Percentiles rank a stretch among this genome's conserved stretches.
Conservation (phyloP, 2,888 invertebrate genomes). For the Polymixis lichenea region DNA sequence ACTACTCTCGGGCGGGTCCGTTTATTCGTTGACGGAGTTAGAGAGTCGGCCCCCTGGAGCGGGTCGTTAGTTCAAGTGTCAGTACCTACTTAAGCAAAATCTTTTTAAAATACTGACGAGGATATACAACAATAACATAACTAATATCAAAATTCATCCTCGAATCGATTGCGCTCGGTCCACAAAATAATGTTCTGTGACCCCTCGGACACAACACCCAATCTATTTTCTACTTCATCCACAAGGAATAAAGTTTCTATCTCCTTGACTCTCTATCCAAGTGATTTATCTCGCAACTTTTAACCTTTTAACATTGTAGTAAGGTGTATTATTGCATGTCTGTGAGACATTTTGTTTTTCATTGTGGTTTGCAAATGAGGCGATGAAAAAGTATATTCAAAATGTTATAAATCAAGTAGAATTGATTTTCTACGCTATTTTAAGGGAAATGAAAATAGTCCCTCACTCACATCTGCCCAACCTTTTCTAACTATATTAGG, state of each 20-base stretch:
- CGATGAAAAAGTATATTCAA: conserved; percentile 23
- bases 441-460: neutral
- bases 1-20: too few relatives aligned
- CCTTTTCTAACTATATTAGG: neutral
- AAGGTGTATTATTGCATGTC: neutral
- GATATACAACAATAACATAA: neutral
- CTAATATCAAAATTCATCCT: conserved; percentile 19
- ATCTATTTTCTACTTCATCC: neutral
- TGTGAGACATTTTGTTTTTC: conserved; percentile 17
- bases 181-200: conserved; percentile 39
- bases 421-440: conserved; percentile 32
- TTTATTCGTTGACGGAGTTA: too few relatives aligned
- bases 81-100: neutral
- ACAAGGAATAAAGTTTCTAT: neutral
- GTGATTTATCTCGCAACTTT: neutral
- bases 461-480: neutral
- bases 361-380: conserved; percentile 34
- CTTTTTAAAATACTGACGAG: neutral
- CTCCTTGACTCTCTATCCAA: neutral
- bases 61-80: too few relatives aligned
- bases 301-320: fast-evolving
- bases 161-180: conserved; percentile 42
- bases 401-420: conserved; percentile 24
- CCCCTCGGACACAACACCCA: neutral
- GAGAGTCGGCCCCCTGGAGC: too few relatives aligned